Base-by-base conservation (phyloP, 2,888 invertebrate species). In the Harpagoxenus sublaevis region DNA sequence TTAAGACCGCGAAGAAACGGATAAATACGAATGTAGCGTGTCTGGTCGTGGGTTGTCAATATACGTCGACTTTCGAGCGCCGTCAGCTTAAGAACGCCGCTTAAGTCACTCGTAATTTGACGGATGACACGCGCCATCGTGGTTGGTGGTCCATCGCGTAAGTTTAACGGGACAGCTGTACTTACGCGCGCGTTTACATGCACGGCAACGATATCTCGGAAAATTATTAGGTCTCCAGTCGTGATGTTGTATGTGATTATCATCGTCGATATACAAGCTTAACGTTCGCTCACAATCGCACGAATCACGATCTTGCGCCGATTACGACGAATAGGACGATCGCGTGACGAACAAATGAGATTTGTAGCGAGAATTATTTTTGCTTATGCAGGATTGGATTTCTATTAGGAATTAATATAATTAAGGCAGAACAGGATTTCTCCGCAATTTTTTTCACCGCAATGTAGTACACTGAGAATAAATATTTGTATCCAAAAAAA, bases 61-160 rank as follows among this genome's bases (percentile, higher is more conserved):
- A 45, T 18, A 48, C 55, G 48, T 60, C 35, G 57, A 45, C 57
- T 79, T 71, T 57, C 57, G 57, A 79, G 35, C 57, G 57, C 45
- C 10, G 57, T 31, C 35, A 15, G 45, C 23, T 57, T 35, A 48
- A 45, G 71, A 62, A 42, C 31, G 60, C 53, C 77, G 53, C 53
- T 66, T 28, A 66, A 66, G 55, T 68, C 63, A n/a, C 71, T 57
- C 70, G 51, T 89, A 88, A 90, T 87, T 89, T 87, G 86, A 87
- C 87, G 85, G 81, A 84, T 77, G 90, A 92, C 90, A 89, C 91
- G 90, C 87, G 91, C 86, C 90, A 55, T 71, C 85, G 62, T 62
- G 77, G 65, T 68, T 60, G 91, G 90, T 92, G 92, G 92, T 91
- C 91, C 86, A 53, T 12, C 84, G 70, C 74, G 65, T 90, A 79